A percentile compares a stretch with the other conserved stretches of the same genome.
phyloP scores from a whole-genome alignment of 2,113 vertebrate genomes.

The Dromas ardeola region DNA sequence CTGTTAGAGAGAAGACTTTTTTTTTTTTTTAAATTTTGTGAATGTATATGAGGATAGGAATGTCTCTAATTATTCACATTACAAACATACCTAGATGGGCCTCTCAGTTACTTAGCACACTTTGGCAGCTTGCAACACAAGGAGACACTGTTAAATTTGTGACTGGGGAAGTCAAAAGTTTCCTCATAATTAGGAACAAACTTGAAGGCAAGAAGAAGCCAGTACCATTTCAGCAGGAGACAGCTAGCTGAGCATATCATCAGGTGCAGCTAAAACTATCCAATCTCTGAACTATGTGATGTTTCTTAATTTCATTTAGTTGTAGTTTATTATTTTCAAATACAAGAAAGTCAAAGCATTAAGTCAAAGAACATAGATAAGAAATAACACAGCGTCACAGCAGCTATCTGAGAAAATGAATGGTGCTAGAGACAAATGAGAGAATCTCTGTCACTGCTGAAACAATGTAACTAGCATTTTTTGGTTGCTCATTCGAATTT shows the following conservation, averaged over 20 bases:
- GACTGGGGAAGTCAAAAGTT: not conserved
- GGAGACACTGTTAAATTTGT: not conserved
- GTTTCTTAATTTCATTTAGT: not conserved
- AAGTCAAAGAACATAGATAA: not conserved
- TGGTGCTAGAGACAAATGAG: not conserved
- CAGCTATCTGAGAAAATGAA: not conserved
- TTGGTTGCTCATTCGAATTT: not conserved
- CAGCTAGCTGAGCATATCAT: not conserved
- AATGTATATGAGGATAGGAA: not conserved
- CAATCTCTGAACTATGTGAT: not conserved
- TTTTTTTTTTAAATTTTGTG: not conserved
- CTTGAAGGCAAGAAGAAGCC: not conserved
- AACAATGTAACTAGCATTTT: not conserved
- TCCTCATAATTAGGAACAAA: not conserved
- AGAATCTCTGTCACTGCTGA: not conserved
- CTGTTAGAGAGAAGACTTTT: not conserved
- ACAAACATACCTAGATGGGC: not conserved
- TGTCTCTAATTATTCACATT: not conserved
- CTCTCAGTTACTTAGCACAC: not conserved
- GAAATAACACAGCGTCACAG: not conserved
- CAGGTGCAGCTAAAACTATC: not conserved
- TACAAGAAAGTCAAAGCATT: not conserved
- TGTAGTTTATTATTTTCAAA: not conserved
- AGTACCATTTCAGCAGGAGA: not conserved
- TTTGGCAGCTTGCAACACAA: not conserved